Evolutionary conservation across 2,113 vertebrate genomes (phyloP).

Genomic region (Marmota monax): DNA sequence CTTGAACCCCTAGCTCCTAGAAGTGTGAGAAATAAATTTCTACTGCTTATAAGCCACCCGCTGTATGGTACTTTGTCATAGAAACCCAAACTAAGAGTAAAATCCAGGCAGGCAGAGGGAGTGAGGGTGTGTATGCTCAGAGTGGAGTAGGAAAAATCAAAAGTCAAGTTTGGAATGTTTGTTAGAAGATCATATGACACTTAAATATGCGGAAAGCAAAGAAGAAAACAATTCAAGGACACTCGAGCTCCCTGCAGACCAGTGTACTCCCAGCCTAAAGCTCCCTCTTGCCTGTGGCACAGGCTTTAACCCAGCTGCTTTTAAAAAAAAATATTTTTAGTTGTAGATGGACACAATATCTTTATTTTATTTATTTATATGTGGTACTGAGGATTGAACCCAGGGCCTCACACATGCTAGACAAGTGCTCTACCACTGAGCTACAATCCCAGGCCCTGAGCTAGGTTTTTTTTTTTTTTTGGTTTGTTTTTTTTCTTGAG

Average conservation of each 20-base stretch:
- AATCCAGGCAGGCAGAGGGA: background rate
- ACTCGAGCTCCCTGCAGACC: rapidly evolving
- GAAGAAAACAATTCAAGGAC: background rate
- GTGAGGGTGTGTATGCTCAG: background rate
- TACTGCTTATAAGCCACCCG: background rate
- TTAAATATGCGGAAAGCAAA: background rate
- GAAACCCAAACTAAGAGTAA: background rate
- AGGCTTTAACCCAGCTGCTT: background rate
- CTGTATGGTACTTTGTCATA: background rate
- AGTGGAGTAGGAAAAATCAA: background rate
- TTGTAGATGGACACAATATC: too few species aligned
- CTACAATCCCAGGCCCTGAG: too few species aligned
- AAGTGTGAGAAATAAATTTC: background rate
- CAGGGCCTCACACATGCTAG: too few species aligned
- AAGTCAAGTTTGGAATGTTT: background rate
- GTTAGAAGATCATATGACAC: background rate
- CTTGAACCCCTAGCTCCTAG: background rate
- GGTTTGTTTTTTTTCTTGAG: too few species aligned
- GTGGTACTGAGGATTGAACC: too few species aligned
- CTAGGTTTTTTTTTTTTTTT: too few species aligned
- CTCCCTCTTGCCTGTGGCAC: background rate
- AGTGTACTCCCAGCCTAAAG: background rate
- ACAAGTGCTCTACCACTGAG: too few species aligned
- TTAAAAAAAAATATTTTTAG: too few species aligned
- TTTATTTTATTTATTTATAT: too few species aligned